phyloP scores from a whole-genome alignment of 2,888 invertebrate genomes.

The Rhamphomyia laevipes region DNA sequence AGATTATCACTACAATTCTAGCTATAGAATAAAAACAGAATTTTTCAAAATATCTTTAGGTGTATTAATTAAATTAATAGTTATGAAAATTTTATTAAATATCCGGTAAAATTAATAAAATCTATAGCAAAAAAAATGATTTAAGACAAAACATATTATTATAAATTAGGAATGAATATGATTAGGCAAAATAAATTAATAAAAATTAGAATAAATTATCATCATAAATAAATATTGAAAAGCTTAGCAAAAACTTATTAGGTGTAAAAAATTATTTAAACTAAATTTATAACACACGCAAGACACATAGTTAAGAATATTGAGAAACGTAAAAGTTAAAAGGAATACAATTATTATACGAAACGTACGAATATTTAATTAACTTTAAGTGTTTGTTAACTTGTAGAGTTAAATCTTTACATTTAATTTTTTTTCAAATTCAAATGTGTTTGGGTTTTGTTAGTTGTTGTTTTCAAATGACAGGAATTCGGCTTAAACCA shows the following conservation, averaged over 20 bases:
- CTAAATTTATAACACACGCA: too few species aligned
- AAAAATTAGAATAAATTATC: not conserved
- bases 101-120: conserved; percentile 9
- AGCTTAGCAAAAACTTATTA: not conserved
- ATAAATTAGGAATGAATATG: conserved; percentile 1
- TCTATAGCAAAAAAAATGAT: not conserved
- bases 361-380: too few species aligned
- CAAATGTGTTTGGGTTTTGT: too few species aligned
- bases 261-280: too few species aligned
- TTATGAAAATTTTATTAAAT: conserved; percentile 8
- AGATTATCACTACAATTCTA: conserved; percentile 17
- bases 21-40: not conserved
- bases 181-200: not conserved
- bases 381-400: too few species aligned
- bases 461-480: too few species aligned
- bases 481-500: too few species aligned
- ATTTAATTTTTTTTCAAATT: too few species aligned
- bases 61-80: conserved; percentile 11
- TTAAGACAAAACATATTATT: conserved; percentile 12
- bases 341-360: too few species aligned
- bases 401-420: too few species aligned
- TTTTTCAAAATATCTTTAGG: not conserved
- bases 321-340: too few species aligned
- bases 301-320: too few species aligned
- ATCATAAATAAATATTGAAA: not conserved